Percentiles rank a stretch among this genome's conserved stretches.
These are phyloP conservation scores for Drosophila longiperda DNA, from an alignment of 2,888 invertebrate genomes.

Conservation along the genomic window DNA sequence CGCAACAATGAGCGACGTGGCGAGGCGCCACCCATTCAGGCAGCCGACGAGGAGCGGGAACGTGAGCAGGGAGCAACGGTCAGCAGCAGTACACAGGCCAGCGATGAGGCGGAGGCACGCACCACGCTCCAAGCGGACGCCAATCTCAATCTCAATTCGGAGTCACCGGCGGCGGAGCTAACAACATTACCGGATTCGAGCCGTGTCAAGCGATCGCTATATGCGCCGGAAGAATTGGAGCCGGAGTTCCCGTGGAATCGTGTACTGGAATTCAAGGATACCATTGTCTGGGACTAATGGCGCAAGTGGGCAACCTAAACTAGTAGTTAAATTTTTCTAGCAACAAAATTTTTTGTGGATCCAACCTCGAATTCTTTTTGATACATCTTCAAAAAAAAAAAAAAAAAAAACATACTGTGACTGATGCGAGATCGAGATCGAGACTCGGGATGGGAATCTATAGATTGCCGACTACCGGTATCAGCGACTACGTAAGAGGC, in stretches of 20 bases:
- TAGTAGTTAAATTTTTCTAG: conserved; percentile 66
- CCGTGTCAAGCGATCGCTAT: conserved; percentile 75
- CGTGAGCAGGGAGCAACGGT: conserved; percentile 24
- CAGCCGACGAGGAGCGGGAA: conserved; percentile 63
- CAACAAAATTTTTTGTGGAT: conserved; percentile 50
- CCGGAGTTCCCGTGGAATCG: conserved; percentile 93
- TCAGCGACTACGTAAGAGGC: conserved; percentile 50
- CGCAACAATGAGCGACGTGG: conserved; percentile 84
- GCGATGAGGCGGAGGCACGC: conserved; percentile 66
- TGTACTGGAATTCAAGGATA: conserved; percentile 89
- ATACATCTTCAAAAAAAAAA: conserved; percentile 50
- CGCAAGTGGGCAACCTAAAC: conserved; percentile 15
- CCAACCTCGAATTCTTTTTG: conserved; percentile 27
- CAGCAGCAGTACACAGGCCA: conserved; percentile 75
- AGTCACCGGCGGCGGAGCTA: conserved; percentile 48
- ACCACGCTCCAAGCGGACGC: conserved; percentile 68
- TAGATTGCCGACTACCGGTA: conserved; percentile 57
- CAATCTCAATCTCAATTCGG: conserved; percentile 24
- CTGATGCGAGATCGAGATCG: conserved; percentile 54
- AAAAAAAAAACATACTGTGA: conserved; percentile 74
- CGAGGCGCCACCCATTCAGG: conserved; percentile 81
- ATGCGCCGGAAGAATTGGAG: conserved; percentile 74
- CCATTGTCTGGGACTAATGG: conserved; percentile 88
- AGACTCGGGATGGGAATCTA: conserved; percentile 18
- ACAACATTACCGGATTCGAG: conserved; percentile 54